A percentile compares a stretch with the other conserved stretches of the same genome.
Conservation (phyloP, 2,113 vertebrate species). For the Sturnus vulgaris region DNA sequence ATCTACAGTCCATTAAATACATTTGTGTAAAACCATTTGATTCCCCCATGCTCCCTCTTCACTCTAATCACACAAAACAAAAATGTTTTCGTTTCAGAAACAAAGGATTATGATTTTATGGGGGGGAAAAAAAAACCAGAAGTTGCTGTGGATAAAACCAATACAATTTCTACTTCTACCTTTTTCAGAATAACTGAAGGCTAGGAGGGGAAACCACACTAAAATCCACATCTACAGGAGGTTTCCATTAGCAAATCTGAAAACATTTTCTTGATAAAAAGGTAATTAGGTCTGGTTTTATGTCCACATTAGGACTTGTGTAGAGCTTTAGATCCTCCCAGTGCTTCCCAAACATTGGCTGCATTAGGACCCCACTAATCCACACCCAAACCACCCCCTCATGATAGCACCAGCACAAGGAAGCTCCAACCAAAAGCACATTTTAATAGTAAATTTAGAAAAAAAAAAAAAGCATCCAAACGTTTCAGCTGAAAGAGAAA, state of each 20-base stretch:
- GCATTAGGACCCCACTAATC: not conserved
- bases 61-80: not conserved
- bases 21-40: not conserved
- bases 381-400: not conserved
- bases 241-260: constrained; percentile 4
- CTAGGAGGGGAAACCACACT: not conserved
- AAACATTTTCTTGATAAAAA: not conserved
- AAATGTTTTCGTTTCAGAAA: not conserved
- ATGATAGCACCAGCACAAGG: not conserved
- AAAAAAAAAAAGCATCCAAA: not conserved
- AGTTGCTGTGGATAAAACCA: not conserved
- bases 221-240: not conserved
- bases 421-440: not conserved
- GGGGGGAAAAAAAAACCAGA: rapidly evolving
- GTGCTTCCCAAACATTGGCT: not conserved
- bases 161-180: not conserved
- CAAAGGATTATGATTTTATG: not conserved
- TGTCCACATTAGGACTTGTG: not conserved
- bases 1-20: not conserved
- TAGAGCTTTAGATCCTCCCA: not conserved
- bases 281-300: not conserved
- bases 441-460: not conserved
- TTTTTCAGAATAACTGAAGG: not conserved
- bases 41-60: not conserved
- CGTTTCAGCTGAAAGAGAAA: not conserved